Evolutionary conservation across 2,113 vertebrate species (phyloP), one percentile per base, ranked within the genome.

Genomic region (Acanthisitta chloris): DNA sequence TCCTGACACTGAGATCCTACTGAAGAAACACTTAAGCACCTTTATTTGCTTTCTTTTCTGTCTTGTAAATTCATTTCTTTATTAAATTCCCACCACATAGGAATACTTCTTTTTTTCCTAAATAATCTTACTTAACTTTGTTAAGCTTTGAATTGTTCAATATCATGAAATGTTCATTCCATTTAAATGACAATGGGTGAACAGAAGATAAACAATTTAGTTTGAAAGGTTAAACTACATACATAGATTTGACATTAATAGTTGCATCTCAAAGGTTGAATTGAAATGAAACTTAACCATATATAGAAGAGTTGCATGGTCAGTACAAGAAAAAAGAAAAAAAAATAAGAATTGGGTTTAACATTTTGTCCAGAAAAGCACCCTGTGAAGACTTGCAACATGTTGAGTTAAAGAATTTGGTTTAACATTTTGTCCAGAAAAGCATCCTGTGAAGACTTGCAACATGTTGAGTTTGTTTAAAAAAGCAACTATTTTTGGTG

Each of bases 401-500:
- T 77, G 38, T 81, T 90, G 96, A 21, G 97, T 97, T 97, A n/a
- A 88, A 25, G 8, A 69, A 59, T 55, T 74, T 7, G 3, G 11
- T 95, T 93, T 73, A 76, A 26, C 71, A 79, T 89, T 96, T 95
- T 57, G 57, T 93, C 38, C 57, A 79, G 76, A 62, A 90, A 88
- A 90, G 66, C 58, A 87, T 89, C 86, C 94, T 97, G 70, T 92
- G 96, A 97, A 97, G 91, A 94, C 77, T 96, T 95, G 77, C 54
- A 89, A 92, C 15, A 1, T 77, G 38, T 81, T 90, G 96, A 21
- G 97, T 97, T 97, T 92, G 78, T 84, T 94, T 91, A 84, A 91
- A 71, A 71, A 97, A 92, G 38, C 78, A 90, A 29, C 86, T 96
- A 9, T 28, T 94, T 90, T 97, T 95, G 96, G 95, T 98, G 97